Evolutionary conservation across 53 echinoderm and acorn worm genomes (phyloP).

Genomic region (Pentamera pediparva): DNA sequence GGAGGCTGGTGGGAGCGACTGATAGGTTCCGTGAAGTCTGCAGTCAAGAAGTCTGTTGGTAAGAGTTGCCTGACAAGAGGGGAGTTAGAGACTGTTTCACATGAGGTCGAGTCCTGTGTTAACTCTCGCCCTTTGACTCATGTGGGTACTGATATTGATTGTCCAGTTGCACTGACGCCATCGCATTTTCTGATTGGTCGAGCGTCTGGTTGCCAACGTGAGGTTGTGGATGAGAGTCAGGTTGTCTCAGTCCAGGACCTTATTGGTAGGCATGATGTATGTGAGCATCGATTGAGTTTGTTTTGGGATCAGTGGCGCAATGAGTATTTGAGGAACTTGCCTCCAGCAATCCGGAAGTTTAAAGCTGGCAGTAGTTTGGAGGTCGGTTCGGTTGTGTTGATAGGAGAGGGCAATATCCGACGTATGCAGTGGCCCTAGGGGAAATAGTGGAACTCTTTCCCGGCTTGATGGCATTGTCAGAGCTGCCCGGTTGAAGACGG

Average conservation of each 20-base stretch:
- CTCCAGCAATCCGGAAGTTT: neutral
- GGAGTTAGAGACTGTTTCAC: neutral
- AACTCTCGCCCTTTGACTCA: slow-evolving; percentile 1
- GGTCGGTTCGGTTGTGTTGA: neutral
- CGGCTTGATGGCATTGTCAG: neutral
- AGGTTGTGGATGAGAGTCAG: neutral
- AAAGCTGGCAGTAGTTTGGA: neutral
- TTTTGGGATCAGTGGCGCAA: neutral
- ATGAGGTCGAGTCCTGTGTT: slow-evolving; percentile 2
- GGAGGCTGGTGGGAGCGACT: slow-evolving; percentile 1
- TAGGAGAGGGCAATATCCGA: neutral
- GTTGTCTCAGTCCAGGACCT: neutral
- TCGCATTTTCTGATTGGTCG: neutral
- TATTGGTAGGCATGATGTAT: neutral
- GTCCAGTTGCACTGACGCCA: neutral
- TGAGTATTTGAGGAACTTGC: neutral
- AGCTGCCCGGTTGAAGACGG: neutral
- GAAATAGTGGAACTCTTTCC: too few species aligned
- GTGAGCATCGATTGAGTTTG: neutral
- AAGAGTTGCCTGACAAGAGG: neutral
- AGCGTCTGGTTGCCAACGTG: neutral
- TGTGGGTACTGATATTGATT: slow-evolving; percentile 9
- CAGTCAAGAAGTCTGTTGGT: slow-evolving; percentile 10
- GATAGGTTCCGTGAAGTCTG: neutral
- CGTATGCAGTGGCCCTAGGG: slow-evolving; percentile 1